Conservation (phyloP, 30 jellyfish, hydroid and myxozoan genomes). For the Turritopsis dohrnii region DNA sequence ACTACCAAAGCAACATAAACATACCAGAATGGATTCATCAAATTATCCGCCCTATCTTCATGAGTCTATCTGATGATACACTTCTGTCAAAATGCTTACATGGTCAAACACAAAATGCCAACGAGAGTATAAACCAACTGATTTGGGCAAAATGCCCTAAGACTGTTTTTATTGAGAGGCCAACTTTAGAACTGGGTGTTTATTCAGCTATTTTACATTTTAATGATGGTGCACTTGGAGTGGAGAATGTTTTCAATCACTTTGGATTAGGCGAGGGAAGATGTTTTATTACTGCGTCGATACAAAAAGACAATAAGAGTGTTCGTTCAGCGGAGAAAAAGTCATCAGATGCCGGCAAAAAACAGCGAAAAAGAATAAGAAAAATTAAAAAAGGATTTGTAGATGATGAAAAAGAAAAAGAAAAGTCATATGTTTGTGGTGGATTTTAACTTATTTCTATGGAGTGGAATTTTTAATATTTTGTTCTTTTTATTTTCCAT, state of each 20-base stretch:
- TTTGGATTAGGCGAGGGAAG: too few species aligned
- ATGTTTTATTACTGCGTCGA: background rate
- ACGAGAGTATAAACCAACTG: background rate
- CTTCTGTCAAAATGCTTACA: background rate
- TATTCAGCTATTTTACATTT: background rate
- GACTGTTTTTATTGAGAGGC: background rate
- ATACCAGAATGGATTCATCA: background rate
- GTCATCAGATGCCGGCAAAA: background rate
- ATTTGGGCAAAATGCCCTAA: background rate
- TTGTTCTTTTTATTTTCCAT: background rate
- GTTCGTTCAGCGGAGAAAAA: background rate
- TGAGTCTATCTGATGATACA: background rate
- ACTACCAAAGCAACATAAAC: background rate
- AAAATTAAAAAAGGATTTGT: background rate
- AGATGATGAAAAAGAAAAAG: too few species aligned
- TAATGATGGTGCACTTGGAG: constrained; percentile 3
- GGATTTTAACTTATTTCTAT: background rate
- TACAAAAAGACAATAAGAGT: background rate
- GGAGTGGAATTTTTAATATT: background rate
- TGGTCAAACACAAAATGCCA: constrained; percentile 2
- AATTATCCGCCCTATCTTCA: background rate
- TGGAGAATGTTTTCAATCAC: background rate
- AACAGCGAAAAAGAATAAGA: background rate
- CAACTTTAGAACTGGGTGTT: constrained; percentile 6
- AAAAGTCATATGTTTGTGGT: background rate